phyloP scores from a whole-genome alignment of 2,888 invertebrate species.

The Tachina grossa region DNA sequence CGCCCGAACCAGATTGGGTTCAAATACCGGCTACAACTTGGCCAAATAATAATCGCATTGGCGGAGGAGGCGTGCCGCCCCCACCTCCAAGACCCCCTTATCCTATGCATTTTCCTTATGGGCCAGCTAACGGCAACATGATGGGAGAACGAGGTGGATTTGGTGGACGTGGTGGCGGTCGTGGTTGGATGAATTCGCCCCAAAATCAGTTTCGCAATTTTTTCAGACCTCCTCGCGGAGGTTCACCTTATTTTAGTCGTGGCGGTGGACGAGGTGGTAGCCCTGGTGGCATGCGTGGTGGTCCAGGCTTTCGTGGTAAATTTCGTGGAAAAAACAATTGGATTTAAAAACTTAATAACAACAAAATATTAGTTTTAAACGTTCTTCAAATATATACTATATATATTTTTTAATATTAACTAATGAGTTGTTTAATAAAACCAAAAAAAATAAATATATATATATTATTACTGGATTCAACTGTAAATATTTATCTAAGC shows the following conservation, averaged over 20 bases:
- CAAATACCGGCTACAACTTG: slow-evolving; percentile 76
- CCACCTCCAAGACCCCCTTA: slow-evolving; percentile 76
- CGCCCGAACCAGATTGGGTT: slow-evolving; percentile 75
- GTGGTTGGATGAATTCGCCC: slow-evolving; percentile 74
- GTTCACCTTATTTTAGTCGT: slow-evolving; percentile 74
- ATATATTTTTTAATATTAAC: slow-evolving; percentile 40
- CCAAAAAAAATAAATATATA: slow-evolving; percentile 43
- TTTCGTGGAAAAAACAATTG: slow-evolving; percentile 81
- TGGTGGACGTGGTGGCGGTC: slow-evolving; percentile 73
- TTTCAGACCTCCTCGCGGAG: slow-evolving; percentile 75
- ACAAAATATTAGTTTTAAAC: slow-evolving; percentile 54
- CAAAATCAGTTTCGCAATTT: slow-evolving; percentile 76
- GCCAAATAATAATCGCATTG: slow-evolving; percentile 72
- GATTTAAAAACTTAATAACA: slow-evolving; percentile 75
- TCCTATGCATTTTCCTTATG: slow-evolving; percentile 70
- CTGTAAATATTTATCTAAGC: slow-evolving; percentile 61
- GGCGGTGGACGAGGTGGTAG: slow-evolving; percentile 73
- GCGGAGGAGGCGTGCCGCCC: slow-evolving; percentile 67
- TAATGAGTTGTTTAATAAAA: slow-evolving; percentile 58
- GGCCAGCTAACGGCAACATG: slow-evolving; percentile 50
- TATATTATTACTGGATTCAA: slow-evolving; percentile 54
- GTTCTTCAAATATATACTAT: slow-evolving; percentile 43
- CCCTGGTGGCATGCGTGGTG: slow-evolving; percentile 74
- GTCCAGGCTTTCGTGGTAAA: slow-evolving; percentile 76
- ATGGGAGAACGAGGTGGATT: slow-evolving; percentile 68